Evolutionary conservation across 2,113 vertebrate genomes (phyloP).

Genomic region (Callopanchax toddi): DNA sequence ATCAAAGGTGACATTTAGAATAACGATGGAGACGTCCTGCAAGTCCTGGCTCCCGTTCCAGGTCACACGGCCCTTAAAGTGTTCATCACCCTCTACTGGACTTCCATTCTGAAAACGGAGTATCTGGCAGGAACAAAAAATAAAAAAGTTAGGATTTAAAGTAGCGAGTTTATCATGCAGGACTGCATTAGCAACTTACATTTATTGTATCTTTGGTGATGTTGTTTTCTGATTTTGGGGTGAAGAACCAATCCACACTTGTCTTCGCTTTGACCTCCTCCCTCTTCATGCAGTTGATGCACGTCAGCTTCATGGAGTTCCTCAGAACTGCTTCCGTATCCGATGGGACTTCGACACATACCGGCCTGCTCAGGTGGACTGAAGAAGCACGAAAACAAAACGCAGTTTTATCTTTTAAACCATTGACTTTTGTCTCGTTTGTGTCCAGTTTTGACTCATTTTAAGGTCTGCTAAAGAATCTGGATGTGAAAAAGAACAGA

Average conservation of each 20-base stretch:
- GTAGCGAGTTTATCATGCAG: background rate
- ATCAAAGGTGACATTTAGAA: constrained; percentile 84
- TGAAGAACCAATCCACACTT: constrained; percentile 89
- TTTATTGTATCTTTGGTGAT: constrained; percentile 4
- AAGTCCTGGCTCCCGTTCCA: constrained; percentile 95
- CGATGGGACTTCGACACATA: constrained; percentile 92
- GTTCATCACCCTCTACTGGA: constrained; percentile 65
- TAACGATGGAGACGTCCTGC: constrained; percentile 91
- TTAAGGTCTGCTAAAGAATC: too few relatives aligned
- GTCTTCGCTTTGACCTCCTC: constrained; percentile 90
- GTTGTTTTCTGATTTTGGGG: constrained; percentile 23
- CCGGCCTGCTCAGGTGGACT: constrained; percentile 83
- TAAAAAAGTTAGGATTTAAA: background rate
- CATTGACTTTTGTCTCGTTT: too few relatives aligned
- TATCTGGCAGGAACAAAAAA: constrained; percentile 81
- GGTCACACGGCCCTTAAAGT: constrained; percentile 83
- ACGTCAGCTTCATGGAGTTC: constrained; percentile 87
- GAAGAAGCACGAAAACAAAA: constrained; percentile 33
- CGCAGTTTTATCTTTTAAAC: constrained; percentile 2
- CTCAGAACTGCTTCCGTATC: constrained; percentile 89
- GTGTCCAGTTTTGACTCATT: too few relatives aligned
- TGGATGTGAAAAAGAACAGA: too few relatives aligned
- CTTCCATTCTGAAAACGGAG: constrained; percentile 72
- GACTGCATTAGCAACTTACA: constrained; percentile 78
- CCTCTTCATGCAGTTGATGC: constrained; percentile 94